These are phyloP conservation scores for Brachionus rotundiformis DNA, from an alignment of 1,140 invertebrate species.

Conservation along the genomic window DNA sequence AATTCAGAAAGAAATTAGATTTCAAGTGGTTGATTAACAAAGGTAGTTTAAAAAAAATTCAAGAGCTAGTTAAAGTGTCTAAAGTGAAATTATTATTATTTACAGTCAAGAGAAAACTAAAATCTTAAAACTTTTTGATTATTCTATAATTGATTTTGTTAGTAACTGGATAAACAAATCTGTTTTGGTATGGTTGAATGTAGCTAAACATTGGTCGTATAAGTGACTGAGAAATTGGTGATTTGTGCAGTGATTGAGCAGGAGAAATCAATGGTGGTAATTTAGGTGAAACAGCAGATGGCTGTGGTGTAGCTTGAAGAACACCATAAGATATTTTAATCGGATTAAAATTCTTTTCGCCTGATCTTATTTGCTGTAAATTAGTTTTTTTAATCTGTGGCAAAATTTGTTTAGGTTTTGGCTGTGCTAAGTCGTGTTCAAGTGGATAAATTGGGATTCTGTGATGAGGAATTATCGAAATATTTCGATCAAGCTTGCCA, in stretches of 20 bases:
- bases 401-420: neutral
- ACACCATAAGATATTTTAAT: neutral
- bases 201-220: neutral
- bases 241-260: neutral
- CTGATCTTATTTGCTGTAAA: neutral
- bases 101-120: neutral
- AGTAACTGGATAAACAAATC: neutral
- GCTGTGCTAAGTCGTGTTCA: neutral
- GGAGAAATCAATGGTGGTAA: neutral
- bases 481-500: neutral
- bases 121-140: constrained; percentile 6
- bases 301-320: neutral
- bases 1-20: neutral
- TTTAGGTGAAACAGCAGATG: neutral
- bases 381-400: neutral
- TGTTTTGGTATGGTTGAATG: neutral
- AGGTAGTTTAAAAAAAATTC: neutral
- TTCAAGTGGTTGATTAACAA: neutral
- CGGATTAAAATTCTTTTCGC: neutral
- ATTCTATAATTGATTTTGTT: neutral
- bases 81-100: constrained; percentile 6
- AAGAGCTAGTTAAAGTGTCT: neutral
- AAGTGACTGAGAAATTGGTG: neutral
- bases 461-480: neutral
- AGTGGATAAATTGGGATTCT: neutral